These are phyloP conservation scores for Protonibea diacanthus DNA, from an alignment of 2,797 vertebrate genomes.

Conservation along the genomic window DNA sequence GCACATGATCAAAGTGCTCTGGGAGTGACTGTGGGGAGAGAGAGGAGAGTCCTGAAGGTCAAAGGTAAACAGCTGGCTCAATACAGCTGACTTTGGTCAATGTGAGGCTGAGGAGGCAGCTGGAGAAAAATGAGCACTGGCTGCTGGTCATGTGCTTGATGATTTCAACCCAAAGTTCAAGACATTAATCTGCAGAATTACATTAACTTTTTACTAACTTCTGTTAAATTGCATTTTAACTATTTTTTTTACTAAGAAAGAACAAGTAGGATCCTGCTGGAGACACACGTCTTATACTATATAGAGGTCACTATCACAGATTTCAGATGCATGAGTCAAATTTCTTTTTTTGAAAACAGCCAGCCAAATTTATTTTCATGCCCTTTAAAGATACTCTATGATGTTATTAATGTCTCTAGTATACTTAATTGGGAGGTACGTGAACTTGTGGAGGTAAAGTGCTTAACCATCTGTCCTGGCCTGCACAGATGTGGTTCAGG, in stretches of 20 bases:
- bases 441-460: neutral
- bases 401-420: neutral
- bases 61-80: conserved; percentile 61
- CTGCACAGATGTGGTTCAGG: neutral
- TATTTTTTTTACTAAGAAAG: neutral
- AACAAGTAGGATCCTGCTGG: neutral
- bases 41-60: conserved; percentile 60
- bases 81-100: conserved; percentile 38
- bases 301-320: neutral
- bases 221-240: neutral
- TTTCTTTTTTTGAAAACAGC: neutral
- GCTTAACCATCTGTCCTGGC: neutral
- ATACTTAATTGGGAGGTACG: neutral
- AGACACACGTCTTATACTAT: neutral
- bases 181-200: neutral
- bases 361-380: neutral
- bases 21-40: conserved; percentile 8
- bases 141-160: conserved; percentile 3
- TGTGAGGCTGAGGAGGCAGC: conserved; percentile 10
- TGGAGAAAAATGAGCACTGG: neutral
- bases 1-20: conserved; percentile 58
- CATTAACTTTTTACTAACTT: neutral
- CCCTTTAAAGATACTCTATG: neutral
- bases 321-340: neutral
- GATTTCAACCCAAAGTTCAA: neutral